A percentile compares a stretch with the other conserved stretches of the same genome.
Conservation (phyloP, 2,888 invertebrate genomes). For the Pandemis corylana region DNA sequence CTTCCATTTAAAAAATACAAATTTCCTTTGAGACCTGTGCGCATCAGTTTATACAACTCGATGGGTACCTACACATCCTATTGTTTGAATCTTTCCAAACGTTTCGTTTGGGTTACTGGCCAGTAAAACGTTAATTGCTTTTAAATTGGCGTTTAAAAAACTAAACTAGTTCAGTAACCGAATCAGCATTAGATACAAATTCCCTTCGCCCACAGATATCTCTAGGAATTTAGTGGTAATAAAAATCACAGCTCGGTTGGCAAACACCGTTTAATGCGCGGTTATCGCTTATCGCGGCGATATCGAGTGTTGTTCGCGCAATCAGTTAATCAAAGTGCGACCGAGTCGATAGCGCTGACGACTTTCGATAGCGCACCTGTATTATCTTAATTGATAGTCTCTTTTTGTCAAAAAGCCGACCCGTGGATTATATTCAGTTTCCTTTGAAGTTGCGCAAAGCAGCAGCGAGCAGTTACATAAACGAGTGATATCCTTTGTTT, state of each 20-base stretch:
- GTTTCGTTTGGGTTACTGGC: slow-evolving; percentile 1
- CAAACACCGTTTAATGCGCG: slow-evolving; percentile 78
- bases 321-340: slow-evolving; percentile 83
- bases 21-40: slow-evolving; percentile 4
- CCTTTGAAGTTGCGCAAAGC: slow-evolving; percentile 64
- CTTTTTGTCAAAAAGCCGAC: slow-evolving; percentile 73
- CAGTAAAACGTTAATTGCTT: slow-evolving; percentile 25
- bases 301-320: slow-evolving; percentile 77
- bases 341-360: slow-evolving; percentile 78
- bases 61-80: background rate
- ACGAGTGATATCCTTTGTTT: slow-evolving; percentile 52
- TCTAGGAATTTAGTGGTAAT: slow-evolving; percentile 66
- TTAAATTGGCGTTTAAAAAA: slow-evolving; percentile 26
- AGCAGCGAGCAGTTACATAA: slow-evolving; percentile 28
- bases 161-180: slow-evolving; percentile 19
- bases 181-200: slow-evolving; percentile 39
- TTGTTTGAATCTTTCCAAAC: slow-evolving; percentile 1
- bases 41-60: background rate
- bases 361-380: slow-evolving; percentile 73
- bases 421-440: slow-evolving; percentile 50
- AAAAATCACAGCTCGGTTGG: slow-evolving; percentile 80
- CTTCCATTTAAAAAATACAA: slow-evolving; percentile 9
- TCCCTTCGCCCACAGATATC: slow-evolving; percentile 30
- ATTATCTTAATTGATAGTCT: slow-evolving; percentile 83
- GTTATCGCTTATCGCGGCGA: slow-evolving; percentile 76